Percentiles rank a stretch among this genome's conserved stretches.
phyloP scores from a whole-genome alignment of 2,888 invertebrate species.

The Elysia crispata region DNA sequence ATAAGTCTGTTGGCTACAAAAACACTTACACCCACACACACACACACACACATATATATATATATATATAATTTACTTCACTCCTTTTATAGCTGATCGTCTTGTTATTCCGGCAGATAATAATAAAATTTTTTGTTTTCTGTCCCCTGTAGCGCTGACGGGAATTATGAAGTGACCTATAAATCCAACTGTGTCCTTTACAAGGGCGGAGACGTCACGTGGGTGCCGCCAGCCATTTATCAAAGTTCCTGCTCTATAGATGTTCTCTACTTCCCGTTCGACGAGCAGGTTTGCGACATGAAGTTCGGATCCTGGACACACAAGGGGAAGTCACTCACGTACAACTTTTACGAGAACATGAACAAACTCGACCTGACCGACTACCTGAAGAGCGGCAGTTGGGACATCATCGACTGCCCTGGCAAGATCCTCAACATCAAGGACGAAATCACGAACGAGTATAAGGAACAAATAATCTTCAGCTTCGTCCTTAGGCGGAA shows the following conservation, averaged over 20 bases:
- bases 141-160: constrained; percentile 99
- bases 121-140: no score
- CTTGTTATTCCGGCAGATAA: no score
- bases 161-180: constrained; percentile 99
- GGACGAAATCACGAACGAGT: constrained; percentile 65
- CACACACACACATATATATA: no score
- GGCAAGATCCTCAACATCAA: constrained; percentile 64
- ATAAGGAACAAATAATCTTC: constrained; percentile 86
- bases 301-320: constrained; percentile 88
- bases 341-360: constrained; percentile 71
- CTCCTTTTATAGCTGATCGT: no score
- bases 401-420: constrained; percentile 76
- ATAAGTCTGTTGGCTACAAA: no score
- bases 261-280: constrained; percentile 99
- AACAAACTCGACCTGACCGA: constrained; percentile 75
- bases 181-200: constrained; percentile 99
- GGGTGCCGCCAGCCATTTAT: constrained; percentile 99
- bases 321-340: constrained; percentile 71
- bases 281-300: constrained; percentile 99
- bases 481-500: constrained; percentile 97
- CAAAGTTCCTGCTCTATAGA: constrained; percentile 99
- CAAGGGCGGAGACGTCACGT: constrained; percentile 94
- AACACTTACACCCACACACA: no score
- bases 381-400: constrained; percentile 76
- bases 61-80: no score